Conservation (phyloP, 2,113 vertebrate genomes). For the Oreochromis tanganicae region DNA sequence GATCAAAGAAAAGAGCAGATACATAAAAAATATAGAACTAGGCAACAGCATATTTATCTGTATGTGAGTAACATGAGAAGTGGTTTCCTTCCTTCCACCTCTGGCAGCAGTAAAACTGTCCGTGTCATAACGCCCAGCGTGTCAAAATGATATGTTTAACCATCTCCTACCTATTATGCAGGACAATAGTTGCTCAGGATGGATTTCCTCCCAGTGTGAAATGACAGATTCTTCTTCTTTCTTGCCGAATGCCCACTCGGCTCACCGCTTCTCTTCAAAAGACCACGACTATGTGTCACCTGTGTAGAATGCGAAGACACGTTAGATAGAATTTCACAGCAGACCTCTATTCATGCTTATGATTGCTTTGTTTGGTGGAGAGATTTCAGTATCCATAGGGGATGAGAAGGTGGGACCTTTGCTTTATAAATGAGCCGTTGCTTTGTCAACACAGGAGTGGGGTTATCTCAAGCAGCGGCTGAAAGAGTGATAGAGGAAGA, state of each 20-base stretch:
- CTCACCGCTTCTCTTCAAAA: conserved; percentile 59
- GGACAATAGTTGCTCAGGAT: conserved; percentile 57
- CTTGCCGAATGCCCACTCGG: conserved; percentile 52
- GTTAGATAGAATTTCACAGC: conserved; percentile 63
- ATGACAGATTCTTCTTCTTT: conserved; percentile 65
- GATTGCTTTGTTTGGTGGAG: conserved; percentile 61
- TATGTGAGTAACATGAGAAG: conserved; percentile 43
- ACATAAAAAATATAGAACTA: not conserved
- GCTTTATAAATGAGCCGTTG: conserved; percentile 63
- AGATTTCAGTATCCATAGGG: conserved; percentile 64
- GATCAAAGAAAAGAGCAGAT: not conserved
- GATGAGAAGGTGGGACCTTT: conserved; percentile 50
- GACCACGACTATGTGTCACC: conserved; percentile 56
- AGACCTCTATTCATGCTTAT: conserved; percentile 64
- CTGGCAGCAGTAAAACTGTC: conserved; percentile 59
- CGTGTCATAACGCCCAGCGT: conserved; percentile 57
- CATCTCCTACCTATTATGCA: conserved; percentile 58
- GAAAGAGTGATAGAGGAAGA: conserved; percentile 57
- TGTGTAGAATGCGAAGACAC: conserved; percentile 58
- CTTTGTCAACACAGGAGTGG: conserved; percentile 62
- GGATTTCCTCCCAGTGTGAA: conserved; percentile 62
- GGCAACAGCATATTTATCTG: not conserved
- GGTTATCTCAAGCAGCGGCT: conserved; percentile 59
- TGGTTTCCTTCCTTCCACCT: conserved; percentile 46
- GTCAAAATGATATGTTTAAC: conserved; percentile 70